Percentiles rank a stretch among this genome's conserved stretches.
phyloP scores from a whole-genome alignment of 2,888 invertebrate species.

The Campoletis raptor region DNA sequence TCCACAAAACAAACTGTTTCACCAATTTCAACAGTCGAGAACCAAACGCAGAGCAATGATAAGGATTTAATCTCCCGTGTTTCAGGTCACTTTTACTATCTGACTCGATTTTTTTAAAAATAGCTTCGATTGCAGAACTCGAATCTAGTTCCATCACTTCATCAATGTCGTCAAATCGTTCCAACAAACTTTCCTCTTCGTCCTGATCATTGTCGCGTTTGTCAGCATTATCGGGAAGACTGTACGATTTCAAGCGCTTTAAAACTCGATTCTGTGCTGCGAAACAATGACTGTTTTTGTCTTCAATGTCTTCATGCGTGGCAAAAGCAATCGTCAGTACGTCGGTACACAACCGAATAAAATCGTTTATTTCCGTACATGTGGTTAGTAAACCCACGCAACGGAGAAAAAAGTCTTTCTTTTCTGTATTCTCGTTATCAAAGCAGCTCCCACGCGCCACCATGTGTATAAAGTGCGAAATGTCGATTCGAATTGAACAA shows the following conservation, averaged over 20 bases:
- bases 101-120: slow-evolving; percentile 41
- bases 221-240: slow-evolving; percentile 19
- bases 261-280: slow-evolving; percentile 58
- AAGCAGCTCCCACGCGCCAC: slow-evolving; percentile 68
- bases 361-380: slow-evolving; percentile 50
- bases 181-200: slow-evolving; percentile 9
- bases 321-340: slow-evolving; percentile 52
- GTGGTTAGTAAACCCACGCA: slow-evolving; percentile 62
- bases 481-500: slow-evolving; percentile 70
- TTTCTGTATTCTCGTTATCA: slow-evolving; percentile 37
- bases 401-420: slow-evolving; percentile 70
- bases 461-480: slow-evolving; percentile 73
- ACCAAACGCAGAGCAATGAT: slow-evolving; percentile 49
- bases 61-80: slow-evolving; percentile 56
- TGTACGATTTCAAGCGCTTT: slow-evolving; percentile 27
- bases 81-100: slow-evolving; percentile 35
- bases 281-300: slow-evolving; percentile 54
- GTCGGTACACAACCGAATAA: slow-evolving; percentile 37
- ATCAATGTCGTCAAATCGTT: slow-evolving; percentile 24
- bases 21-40: slow-evolving; percentile 42
- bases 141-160: slow-evolving; percentile 11
- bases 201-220: background rate
- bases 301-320: slow-evolving; percentile 49
- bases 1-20: slow-evolving; percentile 59
- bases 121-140: slow-evolving; percentile 30